These are phyloP conservation scores for Cotesia vestalis DNA, from an alignment of 1,140 invertebrate genomes.

Conservation along the genomic window DNA sequence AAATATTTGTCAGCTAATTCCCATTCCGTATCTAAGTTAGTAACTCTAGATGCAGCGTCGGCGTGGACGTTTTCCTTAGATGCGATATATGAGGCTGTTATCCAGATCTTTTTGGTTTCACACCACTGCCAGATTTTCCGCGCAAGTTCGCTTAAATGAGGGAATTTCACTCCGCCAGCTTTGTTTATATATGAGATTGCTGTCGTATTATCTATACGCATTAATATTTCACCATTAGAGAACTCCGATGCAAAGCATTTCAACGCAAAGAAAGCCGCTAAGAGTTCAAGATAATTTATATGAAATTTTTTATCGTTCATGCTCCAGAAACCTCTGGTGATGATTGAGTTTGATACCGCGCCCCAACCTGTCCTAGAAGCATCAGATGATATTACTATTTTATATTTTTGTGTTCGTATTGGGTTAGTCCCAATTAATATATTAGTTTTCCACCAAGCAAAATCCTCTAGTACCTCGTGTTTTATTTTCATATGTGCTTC, in stretches of 20 bases:
- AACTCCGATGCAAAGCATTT: background rate
- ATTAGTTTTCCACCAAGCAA: too few species aligned
- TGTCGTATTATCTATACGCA: constrained; percentile 39
- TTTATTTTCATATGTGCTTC: too few species aligned
- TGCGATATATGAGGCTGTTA: constrained; percentile 43
- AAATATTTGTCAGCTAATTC: constrained; percentile 8
- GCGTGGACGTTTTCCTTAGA: constrained; percentile 40
- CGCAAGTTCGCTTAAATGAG: constrained; percentile 36
- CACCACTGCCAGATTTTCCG: constrained; percentile 44
- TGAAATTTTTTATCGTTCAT: too few species aligned
- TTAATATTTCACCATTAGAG: constrained; percentile 10
- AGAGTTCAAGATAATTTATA: too few species aligned
- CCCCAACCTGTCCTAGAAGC: too few species aligned
- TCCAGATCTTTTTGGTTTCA: constrained; percentile 38
- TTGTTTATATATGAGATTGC: constrained; percentile 43
- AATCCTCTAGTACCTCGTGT: too few species aligned
- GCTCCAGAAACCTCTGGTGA: too few species aligned
- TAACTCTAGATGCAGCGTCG: constrained; percentile 36
- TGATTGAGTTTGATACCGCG: too few species aligned
- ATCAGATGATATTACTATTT: too few species aligned
- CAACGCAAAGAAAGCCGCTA: too few species aligned
- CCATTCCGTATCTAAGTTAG: constrained; percentile 17
- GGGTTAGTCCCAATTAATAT: too few species aligned
- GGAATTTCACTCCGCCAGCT: constrained; percentile 41
- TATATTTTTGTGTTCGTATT: too few species aligned